Percentiles rank a stretch among this genome's conserved stretches.
phyloP scores from a whole-genome alignment of 2,888 invertebrate genomes.

The Tetragonisca angustula region DNA sequence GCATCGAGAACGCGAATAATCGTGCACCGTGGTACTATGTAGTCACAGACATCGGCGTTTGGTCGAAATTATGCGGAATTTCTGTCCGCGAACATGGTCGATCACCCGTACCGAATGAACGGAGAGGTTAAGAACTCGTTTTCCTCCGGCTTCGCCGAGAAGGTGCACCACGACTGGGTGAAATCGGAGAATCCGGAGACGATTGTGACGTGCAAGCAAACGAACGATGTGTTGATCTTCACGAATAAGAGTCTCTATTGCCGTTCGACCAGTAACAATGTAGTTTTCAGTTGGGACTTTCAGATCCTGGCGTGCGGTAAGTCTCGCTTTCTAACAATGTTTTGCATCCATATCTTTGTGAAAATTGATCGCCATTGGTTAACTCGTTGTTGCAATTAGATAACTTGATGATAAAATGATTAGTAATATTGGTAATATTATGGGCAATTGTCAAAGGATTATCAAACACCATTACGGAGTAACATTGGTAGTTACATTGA shows the following conservation, averaged over 20 bases:
- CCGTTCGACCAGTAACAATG: constrained; percentile 26
- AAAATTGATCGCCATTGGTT: neutral
- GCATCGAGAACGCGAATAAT: constrained; percentile 12
- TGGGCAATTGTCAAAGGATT: neutral
- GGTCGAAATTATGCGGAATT: constrained; percentile 1
- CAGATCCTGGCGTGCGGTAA: constrained; percentile 64
- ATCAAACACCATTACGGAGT: neutral
- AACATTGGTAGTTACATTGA: neutral
- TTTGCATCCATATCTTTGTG: neutral
- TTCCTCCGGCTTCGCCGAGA: constrained; percentile 52
- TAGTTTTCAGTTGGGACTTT: constrained; percentile 62
- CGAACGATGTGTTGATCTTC: constrained; percentile 31
- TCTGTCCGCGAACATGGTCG: constrained; percentile 26
- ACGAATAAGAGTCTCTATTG: constrained; percentile 25
- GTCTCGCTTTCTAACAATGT: constrained; percentile 24
- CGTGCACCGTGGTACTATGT: constrained; percentile 14
- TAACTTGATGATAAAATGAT: neutral
- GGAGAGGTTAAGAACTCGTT: constrained; percentile 27
- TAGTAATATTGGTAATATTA: neutral
- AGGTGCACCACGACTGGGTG: constrained; percentile 64
- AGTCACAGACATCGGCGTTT: constrained; percentile 16
- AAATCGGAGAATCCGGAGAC: constrained; percentile 59
- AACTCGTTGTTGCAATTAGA: neutral
- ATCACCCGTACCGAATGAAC: constrained; percentile 6
- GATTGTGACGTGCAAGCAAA: constrained; percentile 24